Evolutionary conservation across 2,113 vertebrate species (phyloP).

Genomic region (Oxyura jamaicensis): DNA sequence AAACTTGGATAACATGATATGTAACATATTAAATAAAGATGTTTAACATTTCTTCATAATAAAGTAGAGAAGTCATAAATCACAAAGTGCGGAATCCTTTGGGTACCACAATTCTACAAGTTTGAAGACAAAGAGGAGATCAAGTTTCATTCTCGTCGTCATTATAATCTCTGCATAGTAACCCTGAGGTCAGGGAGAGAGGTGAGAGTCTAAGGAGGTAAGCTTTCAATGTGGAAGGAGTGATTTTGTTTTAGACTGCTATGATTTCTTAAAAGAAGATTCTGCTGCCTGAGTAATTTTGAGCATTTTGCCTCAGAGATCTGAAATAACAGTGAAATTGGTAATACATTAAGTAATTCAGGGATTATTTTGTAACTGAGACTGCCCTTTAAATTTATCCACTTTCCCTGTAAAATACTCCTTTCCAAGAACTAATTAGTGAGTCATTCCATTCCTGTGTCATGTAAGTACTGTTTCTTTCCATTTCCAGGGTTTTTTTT

Average conservation of each 20-base stretch:
- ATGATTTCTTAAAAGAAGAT: conserved; percentile 2
- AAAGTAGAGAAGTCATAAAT: conserved; percentile 69
- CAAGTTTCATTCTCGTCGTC: conserved; percentile 40
- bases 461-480: not conserved
- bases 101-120: conserved; percentile 23
- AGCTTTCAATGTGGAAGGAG: not conserved
- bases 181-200: not conserved
- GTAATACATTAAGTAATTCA: not conserved
- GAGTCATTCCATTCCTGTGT: conserved; percentile 10
- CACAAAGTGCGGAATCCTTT: conserved; percentile 44
- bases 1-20: conserved; percentile 46
- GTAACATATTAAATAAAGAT: conserved; percentile 72
- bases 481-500: not conserved
- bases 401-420: conserved; percentile 43
- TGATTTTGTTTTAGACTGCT: not conserved
- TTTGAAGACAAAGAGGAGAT: conserved; percentile 49
- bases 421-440: conserved; percentile 33
- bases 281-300: not conserved
- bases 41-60: conserved; percentile 55
- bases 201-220: not conserved
- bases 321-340: not conserved
- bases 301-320: not conserved
- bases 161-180: conserved; percentile 16
- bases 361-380: not conserved
- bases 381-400: not conserved